These are phyloP conservation scores for Melanerpes aurifrons DNA, from an alignment of 2,113 vertebrate genomes.

Conservation along the genomic window DNA sequence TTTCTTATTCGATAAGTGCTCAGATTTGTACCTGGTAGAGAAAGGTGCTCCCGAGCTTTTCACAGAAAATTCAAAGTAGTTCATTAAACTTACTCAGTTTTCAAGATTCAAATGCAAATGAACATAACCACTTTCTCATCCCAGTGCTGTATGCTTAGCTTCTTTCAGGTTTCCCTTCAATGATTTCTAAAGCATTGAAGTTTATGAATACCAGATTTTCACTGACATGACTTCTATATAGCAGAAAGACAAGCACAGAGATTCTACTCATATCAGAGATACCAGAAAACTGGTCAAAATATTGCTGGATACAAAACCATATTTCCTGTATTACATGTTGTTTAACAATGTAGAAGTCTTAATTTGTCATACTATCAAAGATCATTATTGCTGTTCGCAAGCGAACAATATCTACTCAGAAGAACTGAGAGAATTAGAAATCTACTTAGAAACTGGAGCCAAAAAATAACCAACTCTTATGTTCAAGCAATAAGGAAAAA, in stretches of 20 bases:
- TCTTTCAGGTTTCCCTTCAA: neutral
- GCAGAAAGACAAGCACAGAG: neutral
- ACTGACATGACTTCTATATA: neutral
- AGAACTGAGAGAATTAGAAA: neutral
- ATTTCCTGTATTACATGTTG: neutral
- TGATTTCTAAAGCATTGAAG: neutral
- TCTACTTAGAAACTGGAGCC: neutral
- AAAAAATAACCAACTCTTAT: neutral
- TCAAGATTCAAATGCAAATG: neutral
- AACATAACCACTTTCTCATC: neutral
- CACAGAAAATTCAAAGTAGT: neutral
- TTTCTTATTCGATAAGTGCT: neutral
- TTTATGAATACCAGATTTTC: neutral
- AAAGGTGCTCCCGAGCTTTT: neutral
- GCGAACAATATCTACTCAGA: neutral
- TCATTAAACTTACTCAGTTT: slow-evolving; percentile 20
- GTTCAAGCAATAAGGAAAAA: neutral
- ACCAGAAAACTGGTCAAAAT: neutral
- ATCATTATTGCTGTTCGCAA: neutral
- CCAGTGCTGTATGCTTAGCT: neutral
- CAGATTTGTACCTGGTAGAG: neutral
- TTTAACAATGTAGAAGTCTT: neutral
- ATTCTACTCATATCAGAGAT: neutral
- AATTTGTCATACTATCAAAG: neutral
- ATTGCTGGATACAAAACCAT: neutral